phyloP scores from a whole-genome alignment of 1,140 invertebrate species.

The Drosophila nannoptera region DNA sequence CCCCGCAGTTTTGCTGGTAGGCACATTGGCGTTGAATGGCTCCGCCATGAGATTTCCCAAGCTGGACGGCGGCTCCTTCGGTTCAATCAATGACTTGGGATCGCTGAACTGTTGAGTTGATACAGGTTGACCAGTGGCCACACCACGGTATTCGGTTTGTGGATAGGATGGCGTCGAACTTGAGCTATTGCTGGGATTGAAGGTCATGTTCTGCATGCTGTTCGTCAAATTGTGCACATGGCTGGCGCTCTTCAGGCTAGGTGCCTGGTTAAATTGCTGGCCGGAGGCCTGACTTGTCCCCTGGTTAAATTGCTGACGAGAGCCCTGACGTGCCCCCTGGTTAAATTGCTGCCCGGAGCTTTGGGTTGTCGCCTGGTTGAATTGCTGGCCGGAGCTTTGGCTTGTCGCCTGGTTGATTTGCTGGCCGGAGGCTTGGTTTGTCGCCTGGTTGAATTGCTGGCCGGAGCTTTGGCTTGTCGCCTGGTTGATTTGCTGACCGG shows the following conservation, averaged over 20 bases:
- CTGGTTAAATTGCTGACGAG: no score
- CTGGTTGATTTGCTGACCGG: no score
- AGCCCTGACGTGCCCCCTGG: no score
- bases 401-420: no score
- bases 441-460: no score
- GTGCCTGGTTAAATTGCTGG: no score
- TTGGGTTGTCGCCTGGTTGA: no score
- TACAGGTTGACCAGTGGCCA: conserved; percentile 34
- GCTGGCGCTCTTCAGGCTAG: not conserved
- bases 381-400: no score
- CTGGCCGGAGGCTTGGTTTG: no score
- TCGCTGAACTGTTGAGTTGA: conserved; percentile 6
- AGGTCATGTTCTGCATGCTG: conserved; percentile 62
- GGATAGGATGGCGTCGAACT: not conserved
- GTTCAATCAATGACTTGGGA: conserved; percentile 15
- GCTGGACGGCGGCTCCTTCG: not conserved
- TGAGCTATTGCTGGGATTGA: conserved; percentile 37
- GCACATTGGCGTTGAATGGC: conserved; percentile 31
- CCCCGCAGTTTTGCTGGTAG: conserved; percentile 30
- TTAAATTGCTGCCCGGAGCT: no score
- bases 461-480: no score
- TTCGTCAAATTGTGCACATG: conserved; percentile 40
- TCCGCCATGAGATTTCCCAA: conserved; percentile 41
- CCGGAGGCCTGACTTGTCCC: no score
- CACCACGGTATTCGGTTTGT: conserved; percentile 44